Conservation (phyloP, 1,140 invertebrate species). For the Drosophila paulistorum region DNA sequence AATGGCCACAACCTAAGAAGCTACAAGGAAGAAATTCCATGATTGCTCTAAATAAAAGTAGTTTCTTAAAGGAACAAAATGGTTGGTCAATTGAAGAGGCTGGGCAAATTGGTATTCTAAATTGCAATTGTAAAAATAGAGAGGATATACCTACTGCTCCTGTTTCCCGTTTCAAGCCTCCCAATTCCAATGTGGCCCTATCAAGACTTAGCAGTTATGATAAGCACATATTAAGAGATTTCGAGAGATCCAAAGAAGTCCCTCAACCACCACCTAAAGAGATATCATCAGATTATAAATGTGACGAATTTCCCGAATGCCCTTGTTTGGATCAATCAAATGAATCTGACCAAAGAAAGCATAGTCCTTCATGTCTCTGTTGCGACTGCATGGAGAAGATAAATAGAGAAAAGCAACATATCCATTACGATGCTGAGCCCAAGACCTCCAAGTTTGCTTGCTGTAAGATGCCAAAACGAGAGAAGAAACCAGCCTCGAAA, state of each 20-base stretch:
- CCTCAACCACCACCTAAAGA: neutral
- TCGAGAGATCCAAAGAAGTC: neutral
- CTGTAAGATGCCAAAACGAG: neutral
- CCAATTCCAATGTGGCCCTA: neutral
- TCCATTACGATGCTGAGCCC: neutral
- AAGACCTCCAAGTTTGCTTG: neutral
- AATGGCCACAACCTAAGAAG: neutral
- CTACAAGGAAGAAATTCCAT: neutral
- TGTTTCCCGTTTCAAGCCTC: neutral
- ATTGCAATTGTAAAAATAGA: neutral
- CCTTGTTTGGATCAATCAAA: neutral
- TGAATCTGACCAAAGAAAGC: neutral
- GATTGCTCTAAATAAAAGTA: neutral
- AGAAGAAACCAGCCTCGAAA: neutral
- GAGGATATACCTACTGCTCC: neutral
- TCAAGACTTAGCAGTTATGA: constrained; percentile 1
- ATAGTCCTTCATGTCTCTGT: neutral
- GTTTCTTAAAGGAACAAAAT: neutral
- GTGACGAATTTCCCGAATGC: neutral
- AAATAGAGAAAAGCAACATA: neutral
- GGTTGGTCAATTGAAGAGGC: neutral
- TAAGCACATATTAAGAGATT: constrained; percentile 3
- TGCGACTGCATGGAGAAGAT: neutral
- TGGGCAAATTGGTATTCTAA: neutral
- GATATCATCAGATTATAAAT: neutral